Evolutionary conservation across 2,888 invertebrate species (phyloP), one percentile per base, ranked within the genome.

Genomic region (Artemia sinica): DNA sequence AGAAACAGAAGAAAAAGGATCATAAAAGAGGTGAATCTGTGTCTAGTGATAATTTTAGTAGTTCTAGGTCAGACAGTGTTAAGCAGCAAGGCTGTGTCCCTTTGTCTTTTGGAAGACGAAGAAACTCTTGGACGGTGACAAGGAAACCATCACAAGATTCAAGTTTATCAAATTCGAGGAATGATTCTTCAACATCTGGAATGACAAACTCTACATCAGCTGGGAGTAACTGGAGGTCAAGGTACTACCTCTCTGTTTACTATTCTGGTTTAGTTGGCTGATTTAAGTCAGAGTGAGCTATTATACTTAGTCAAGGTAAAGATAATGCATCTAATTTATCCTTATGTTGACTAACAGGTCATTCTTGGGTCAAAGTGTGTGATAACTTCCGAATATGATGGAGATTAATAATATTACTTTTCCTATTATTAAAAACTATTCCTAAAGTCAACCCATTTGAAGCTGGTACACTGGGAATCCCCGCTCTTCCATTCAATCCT

Each of bases 71-170:
- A 11, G 91, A 91, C 77, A 90, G 91, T 69, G 67, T 68, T 28
- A 70, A 70, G 49, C 68, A 67, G 7, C 50, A 66, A 49, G 68
- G 84, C 50, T 88, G 89, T 73, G 85, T 91, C 69, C 88, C 90
- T 0, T 77, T 88, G 72, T 80, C 86, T 78, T 87, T 72, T 79
- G 89, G 75, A 82, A 66, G 70, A 13, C 71, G 91, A 69, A 82
- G 91, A 72, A 87, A 90, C 67, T 89, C 90, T 0, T 91, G 91
- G 91, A 80, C 91, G 71, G 87, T 91, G 49, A 89, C 91, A n/a
- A 82, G 91, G 68, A 92, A 92, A 79, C 89, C 91, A 0, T 91
- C 90, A 12, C 91, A 92, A 77, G 92, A 93, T 77, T 92, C 92
- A 8, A 92, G 90, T 78, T 80, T 92, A 73, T 91, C 90, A 66